These are phyloP conservation scores for Idaea aversata DNA, from an alignment of 2,888 invertebrate species.

Conservation along the genomic window DNA sequence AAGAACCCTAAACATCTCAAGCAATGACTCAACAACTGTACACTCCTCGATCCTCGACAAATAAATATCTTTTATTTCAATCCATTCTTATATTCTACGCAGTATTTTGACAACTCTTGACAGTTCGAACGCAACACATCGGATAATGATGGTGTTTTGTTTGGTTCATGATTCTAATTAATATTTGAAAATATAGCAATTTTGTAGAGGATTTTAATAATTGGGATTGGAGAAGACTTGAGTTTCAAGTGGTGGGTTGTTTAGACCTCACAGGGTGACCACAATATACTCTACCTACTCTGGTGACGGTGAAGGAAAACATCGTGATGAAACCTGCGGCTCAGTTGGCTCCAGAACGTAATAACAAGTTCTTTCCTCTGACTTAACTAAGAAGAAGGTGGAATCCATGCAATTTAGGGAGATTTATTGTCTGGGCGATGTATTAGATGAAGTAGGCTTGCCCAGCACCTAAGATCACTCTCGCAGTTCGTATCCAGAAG, in stretches of 20 bases:
- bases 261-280: constrained; percentile 29
- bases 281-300: neutral
- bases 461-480: no score
- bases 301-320: neutral
- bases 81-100: constrained; percentile 44
- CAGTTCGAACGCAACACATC: constrained; percentile 39
- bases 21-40: constrained; percentile 58
- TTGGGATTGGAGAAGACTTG: constrained; percentile 15
- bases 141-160: constrained; percentile 25
- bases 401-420: no score
- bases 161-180: constrained; percentile 31
- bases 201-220: constrained; percentile 16
- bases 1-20: constrained; percentile 32
- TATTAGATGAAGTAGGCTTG: no score
- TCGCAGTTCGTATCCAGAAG: no score
- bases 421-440: no score
- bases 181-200: constrained; percentile 23
- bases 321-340: no score
- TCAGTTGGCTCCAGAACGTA: no score
- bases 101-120: constrained; percentile 66
- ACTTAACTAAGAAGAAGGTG: no score
- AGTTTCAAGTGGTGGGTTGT: constrained; percentile 2
- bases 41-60: constrained; percentile 35
- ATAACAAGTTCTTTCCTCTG: no score
- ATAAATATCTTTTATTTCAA: constrained; percentile 71